Evolutionary conservation across 2,797 vertebrate species (phyloP).

Genomic region (Rhynchonycteris naso): DNA sequence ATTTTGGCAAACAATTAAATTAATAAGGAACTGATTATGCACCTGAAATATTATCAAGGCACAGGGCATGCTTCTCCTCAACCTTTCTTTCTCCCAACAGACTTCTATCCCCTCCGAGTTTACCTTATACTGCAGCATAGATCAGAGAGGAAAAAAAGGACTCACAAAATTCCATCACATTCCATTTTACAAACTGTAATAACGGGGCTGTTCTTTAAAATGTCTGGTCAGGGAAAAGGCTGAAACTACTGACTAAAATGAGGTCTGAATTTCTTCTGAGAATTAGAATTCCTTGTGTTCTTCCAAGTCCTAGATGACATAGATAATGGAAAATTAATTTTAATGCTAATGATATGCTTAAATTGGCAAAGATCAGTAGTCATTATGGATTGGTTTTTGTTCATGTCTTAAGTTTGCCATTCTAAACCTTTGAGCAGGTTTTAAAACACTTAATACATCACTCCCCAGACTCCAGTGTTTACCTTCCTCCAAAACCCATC

Average conservation of each 20-base stretch:
- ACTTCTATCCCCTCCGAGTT: neutral
- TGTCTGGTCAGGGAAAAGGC: slow-evolving; percentile 44
- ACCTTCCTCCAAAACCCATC: slow-evolving; percentile 49
- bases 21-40: neutral
- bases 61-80: neutral
- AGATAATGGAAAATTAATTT: slow-evolving; percentile 81
- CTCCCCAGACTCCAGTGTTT: slow-evolving; percentile 11
- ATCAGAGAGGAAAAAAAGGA: slow-evolving; percentile 24
- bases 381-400: slow-evolving; percentile 60
- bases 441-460: slow-evolving; percentile 59
- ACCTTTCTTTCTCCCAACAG: neutral
- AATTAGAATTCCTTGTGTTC: slow-evolving; percentile 63
- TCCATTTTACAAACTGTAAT: slow-evolving; percentile 43
- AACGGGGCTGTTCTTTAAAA: slow-evolving; percentile 48
- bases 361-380: slow-evolving; percentile 66
- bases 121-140: neutral
- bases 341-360: slow-evolving; percentile 74
- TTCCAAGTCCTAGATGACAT: slow-evolving; percentile 72
- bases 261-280: slow-evolving; percentile 63
- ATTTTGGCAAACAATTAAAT: neutral
- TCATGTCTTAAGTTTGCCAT: slow-evolving; percentile 62
- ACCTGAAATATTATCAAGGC: neutral
- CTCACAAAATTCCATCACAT: slow-evolving; percentile 11
- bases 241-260: slow-evolving; percentile 51
- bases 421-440: slow-evolving; percentile 63